Conservation (phyloP, 2,797 vertebrate species). For the Rhynchotus rufescens region DNA sequence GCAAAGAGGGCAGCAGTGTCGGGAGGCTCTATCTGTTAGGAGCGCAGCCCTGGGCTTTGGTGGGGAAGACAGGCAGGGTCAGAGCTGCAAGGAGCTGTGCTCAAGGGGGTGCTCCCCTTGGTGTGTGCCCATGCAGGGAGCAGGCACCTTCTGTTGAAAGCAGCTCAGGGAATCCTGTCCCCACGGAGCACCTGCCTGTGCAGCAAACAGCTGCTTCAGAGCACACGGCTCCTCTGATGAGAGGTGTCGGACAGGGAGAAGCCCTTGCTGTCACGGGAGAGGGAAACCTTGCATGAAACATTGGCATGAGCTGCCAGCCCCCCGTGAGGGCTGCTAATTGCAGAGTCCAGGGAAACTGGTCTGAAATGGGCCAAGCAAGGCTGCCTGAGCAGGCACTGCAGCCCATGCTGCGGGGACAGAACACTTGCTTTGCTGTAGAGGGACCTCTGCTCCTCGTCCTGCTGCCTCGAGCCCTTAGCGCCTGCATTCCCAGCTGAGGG, state of each 20-base stretch:
- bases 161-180: neutral
- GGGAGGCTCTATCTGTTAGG: neutral
- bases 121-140: too few relatives aligned
- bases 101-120: too few relatives aligned
- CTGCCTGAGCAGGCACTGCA: neutral
- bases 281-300: neutral
- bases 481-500: too few relatives aligned
- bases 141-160: neutral
- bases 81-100: neutral
- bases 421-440: neutral
- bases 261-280: neutral
- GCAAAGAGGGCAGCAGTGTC: rapidly evolving
- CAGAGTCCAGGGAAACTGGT: too few relatives aligned
- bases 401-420: too few relatives aligned
- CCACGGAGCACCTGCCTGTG: rapidly evolving
- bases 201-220: neutral
- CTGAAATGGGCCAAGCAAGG: neutral
- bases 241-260: neutral
- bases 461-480: too few relatives aligned
- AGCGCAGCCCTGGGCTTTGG: neutral
- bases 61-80: neutral
- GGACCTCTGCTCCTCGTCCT: neutral
- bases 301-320: too few relatives aligned
- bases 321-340: neutral
- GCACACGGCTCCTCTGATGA: neutral